Conservation (phyloP, 2,888 invertebrate species). For the Elysia crispata region DNA sequence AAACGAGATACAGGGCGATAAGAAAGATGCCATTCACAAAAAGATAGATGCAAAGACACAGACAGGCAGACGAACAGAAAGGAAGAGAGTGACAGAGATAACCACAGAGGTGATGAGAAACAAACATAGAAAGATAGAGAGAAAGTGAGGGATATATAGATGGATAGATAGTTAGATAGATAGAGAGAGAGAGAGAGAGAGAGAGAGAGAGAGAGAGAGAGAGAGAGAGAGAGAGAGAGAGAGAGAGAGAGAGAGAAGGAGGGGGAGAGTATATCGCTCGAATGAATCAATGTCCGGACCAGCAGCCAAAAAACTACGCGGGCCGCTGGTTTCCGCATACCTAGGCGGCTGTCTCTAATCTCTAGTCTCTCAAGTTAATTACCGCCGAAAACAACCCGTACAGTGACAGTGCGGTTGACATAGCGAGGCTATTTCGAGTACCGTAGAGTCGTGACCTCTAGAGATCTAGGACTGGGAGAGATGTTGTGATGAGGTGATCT, state of each 20-base stretch:
- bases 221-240: neutral
- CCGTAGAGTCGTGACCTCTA: too few species aligned
- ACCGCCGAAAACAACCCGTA: too few species aligned
- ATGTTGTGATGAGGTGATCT: too few species aligned
- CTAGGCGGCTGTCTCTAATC: neutral
- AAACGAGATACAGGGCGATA: too few species aligned
- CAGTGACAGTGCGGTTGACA: neutral
- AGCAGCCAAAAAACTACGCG: conserved; percentile 12
- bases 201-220: neutral
- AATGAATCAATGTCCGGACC: conserved; percentile 19
- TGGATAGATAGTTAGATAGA: neutral
- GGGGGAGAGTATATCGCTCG: too few species aligned
- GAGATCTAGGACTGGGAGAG: too few species aligned
- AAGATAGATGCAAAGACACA: too few species aligned
- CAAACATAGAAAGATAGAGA: neutral
- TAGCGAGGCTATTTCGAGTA: neutral
- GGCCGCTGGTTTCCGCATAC: conserved; percentile 28
- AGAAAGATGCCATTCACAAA: too few species aligned
- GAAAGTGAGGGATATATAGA: conserved; percentile 5
- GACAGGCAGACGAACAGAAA: neutral
- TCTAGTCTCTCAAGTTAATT: too few species aligned
- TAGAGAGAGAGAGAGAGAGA: conserved; percentile 22
- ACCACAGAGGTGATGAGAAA: too few species aligned
- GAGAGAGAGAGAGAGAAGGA: conserved; percentile 15
- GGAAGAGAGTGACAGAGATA: conserved; percentile 16